Evolutionary conservation across 1,140 invertebrate species (phyloP), one percentile per base, ranked within the genome.

Genomic region (Drosophila tsacasi): DNA sequence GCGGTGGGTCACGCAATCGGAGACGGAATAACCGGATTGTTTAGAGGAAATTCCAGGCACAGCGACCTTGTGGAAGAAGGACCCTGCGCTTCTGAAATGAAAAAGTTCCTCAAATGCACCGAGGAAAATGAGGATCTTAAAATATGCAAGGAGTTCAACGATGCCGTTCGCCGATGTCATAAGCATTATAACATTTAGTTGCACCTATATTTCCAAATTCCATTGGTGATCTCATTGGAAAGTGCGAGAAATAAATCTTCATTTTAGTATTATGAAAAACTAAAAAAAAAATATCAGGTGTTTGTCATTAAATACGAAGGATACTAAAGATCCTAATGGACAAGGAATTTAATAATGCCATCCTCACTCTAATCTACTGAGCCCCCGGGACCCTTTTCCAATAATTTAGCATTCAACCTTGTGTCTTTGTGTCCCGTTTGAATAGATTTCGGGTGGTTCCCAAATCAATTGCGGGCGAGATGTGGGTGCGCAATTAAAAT

Each of bases 291-390:
- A 25, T 25, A 25, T 25, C 25, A 2, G 25, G 2, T 25, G 4
- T 0, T 54, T 5, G 13, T 15, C 21, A 21, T 15, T 15, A 35
- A 54, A 97, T 92, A 97, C 97, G 47, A 95, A 82, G 95, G 95
- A 95, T 54, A 97, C 97, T 79, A 94, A 94, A 42, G 97, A 98
- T 91, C 92, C 98, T 19, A 27, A 30, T 30, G 30, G 8, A 30
- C 30, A 96, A 97, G 73, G 97, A 97, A 47, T 98, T 98, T 91
- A 98, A 98, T 93, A 97, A 91, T 98, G 97, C 95, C 97, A 97
- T 94, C 49, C 69, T 17, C 64, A 57, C 25, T 74, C 81, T 35
- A 76, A 87, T 76, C 25, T 76, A 23, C 77, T 35, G 49, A 37
- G 12, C 37, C 25, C 59, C 25, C 59, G 23, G 32, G n/a, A 68